Conservation (phyloP, 2,888 invertebrate species). For the Arrhopalites spinosus region DNA sequence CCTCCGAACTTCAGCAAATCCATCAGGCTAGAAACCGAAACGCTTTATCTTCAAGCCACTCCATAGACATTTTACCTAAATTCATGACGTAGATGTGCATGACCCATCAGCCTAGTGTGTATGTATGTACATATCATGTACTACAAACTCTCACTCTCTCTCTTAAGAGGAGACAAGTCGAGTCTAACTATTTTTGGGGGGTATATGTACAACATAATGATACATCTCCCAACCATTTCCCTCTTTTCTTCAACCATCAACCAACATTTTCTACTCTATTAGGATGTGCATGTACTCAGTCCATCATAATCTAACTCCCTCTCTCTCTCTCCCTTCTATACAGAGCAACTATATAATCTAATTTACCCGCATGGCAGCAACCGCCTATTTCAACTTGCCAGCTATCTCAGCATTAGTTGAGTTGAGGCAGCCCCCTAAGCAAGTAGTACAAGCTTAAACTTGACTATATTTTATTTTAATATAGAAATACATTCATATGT, state of each 20-base stretch:
- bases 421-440: too few species aligned
- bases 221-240: conserved; percentile 1
- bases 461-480: too few species aligned
- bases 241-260: background rate
- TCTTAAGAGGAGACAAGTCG: background rate
- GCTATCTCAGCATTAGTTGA: too few species aligned
- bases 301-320: background rate
- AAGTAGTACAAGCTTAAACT: too few species aligned
- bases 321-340: background rate
- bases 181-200: too few species aligned
- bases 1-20: conserved; percentile 28
- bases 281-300: conserved; percentile 2
- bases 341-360: background rate
- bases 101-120: background rate
- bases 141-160: background rate
- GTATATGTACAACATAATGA: conserved; percentile 10
- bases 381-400: background rate
- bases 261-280: background rate
- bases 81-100: background rate
- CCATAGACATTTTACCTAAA: conserved; percentile 5
- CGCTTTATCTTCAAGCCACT: conserved; percentile 20
- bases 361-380: background rate
- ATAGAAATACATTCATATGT: too few species aligned
- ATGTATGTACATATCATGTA: background rate
- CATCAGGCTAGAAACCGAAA: conserved; percentile 26